Base-by-base conservation (phyloP, 92 coral and sea anemone genomes). In the Heliopora coerulea region DNA sequence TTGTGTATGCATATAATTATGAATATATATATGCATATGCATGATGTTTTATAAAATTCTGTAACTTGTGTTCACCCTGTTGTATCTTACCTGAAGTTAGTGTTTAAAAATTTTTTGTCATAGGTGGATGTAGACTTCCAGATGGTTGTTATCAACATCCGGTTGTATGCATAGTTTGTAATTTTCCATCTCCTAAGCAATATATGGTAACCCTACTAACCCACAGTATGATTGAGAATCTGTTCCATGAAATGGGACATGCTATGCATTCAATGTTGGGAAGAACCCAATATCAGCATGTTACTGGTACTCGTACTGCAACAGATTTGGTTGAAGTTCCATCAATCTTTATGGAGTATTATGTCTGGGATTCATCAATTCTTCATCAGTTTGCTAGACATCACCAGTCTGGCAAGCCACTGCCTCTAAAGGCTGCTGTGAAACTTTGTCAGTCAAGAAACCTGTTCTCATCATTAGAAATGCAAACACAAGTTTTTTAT, bases 201-300 rank as follows among this genome's bases (percentile, higher is more conserved):
- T 82, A 88, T 34, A 73, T 85, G 1, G 93, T 89, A 12, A 84
- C 91, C 31, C 82, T 89, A 40, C 84, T 93, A n/a, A 80, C 87
- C 12, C 97, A 87, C 57, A 83, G 83, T 68, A 93, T 93, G 97
- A 89, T 93, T 17, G 97, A 93, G 67, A 93, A 93, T 61, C 82
- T 93, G 3, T 93, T 89, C 72, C 98, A 93, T 35, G 98, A 93
- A 83, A 93, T 93, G 98, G 98, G 98, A 8, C 98, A 93, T 83
- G 98, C 98, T 0, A 87, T 93, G 96, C 98, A 93, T 73, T 93
- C 98, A n/a, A 93, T 93, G 98, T 86, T 93, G 31, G 98, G 91
- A 14, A 87, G 98, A 59, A 93, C 98, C 12, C 89, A 79, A 61
- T 89, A 84, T 80, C 98, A 93, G 25, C 98, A 93, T 59, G 91